phyloP scores from a whole-genome alignment of 2,113 vertebrate genomes.

The Mesoclemmys tuberculata region DNA sequence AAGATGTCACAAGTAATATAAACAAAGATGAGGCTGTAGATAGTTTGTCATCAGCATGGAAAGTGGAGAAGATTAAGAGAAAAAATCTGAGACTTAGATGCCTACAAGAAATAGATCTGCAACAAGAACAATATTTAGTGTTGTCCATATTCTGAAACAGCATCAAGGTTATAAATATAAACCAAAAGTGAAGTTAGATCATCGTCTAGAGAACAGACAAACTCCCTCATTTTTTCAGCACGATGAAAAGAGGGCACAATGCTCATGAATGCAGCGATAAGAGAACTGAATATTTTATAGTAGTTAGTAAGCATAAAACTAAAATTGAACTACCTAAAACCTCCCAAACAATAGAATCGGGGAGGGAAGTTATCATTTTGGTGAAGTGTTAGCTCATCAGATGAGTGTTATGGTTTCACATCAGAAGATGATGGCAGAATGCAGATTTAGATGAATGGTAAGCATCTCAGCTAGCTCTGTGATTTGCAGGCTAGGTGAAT shows the following conservation, averaged over 20 bases:
- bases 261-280: not conserved
- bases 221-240: not conserved
- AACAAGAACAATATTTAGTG: not conserved
- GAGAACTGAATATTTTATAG: not conserved
- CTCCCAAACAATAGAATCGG: not conserved
- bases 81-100: not conserved
- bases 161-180: not conserved
- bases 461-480: not conserved
- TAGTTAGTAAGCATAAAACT: not conserved
- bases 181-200: not conserved
- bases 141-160: not conserved
- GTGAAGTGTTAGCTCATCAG: too few species aligned
- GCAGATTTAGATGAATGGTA: not conserved
- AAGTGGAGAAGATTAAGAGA: not conserved
- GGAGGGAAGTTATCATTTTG: not conserved
- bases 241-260: not conserved
- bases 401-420: not conserved
- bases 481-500: not conserved
- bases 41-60: not conserved
- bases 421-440: not conserved
- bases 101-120: not conserved
- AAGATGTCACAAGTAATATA: not conserved
- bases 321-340: not conserved
- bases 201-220: not conserved
- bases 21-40: not conserved